Evolutionary conservation across 2,888 invertebrate species (phyloP).

Genomic region (Galerucella calmariensis): DNA sequence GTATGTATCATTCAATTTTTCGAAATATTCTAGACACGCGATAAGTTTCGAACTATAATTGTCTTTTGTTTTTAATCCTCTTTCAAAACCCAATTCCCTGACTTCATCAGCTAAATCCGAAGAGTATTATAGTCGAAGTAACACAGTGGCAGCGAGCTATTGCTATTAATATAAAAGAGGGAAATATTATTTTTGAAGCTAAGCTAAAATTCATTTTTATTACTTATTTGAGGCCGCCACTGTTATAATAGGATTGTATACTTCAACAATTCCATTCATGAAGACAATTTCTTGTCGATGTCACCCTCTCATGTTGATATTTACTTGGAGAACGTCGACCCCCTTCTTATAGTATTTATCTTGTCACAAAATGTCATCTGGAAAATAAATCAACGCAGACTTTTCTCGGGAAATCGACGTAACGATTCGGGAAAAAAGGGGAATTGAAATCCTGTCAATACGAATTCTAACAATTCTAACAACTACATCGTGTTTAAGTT

Average conservation of each 20-base stretch:
- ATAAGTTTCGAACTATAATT: slow-evolving; percentile 18
- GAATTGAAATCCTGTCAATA: slow-evolving; percentile 24
- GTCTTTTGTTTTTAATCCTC: slow-evolving; percentile 27
- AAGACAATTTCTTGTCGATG: slow-evolving; percentile 21
- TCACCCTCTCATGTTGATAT: slow-evolving; percentile 27
- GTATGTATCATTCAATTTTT: no score
- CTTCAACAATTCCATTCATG: slow-evolving; percentile 28
- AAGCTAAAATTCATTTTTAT: no score
- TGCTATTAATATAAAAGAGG: no score
- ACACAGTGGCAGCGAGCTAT: background rate
- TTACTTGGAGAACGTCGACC: slow-evolving; percentile 40
- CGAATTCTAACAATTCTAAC: slow-evolving; percentile 12
- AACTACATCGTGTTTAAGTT: slow-evolving; percentile 11
- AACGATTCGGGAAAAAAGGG: slow-evolving; percentile 28
- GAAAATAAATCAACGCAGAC: slow-evolving; percentile 39
- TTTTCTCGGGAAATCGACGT: slow-evolving; percentile 33
- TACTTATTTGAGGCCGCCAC: background rate
- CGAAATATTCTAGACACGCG: no score
- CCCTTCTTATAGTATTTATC: slow-evolving; percentile 39
- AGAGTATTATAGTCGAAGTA: slow-evolving; percentile 3
- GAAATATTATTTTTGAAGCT: no score
- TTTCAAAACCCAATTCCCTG: slow-evolving; percentile 20
- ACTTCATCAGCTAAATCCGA: slow-evolving; percentile 19
- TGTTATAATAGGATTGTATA: slow-evolving; percentile 15
- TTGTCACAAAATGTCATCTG: slow-evolving; percentile 41